Percentiles rank a stretch among this genome's conserved stretches.
These are phyloP conservation scores for Brachyptera risi DNA, from an alignment of 2,888 invertebrate genomes.

Conservation along the genomic window DNA sequence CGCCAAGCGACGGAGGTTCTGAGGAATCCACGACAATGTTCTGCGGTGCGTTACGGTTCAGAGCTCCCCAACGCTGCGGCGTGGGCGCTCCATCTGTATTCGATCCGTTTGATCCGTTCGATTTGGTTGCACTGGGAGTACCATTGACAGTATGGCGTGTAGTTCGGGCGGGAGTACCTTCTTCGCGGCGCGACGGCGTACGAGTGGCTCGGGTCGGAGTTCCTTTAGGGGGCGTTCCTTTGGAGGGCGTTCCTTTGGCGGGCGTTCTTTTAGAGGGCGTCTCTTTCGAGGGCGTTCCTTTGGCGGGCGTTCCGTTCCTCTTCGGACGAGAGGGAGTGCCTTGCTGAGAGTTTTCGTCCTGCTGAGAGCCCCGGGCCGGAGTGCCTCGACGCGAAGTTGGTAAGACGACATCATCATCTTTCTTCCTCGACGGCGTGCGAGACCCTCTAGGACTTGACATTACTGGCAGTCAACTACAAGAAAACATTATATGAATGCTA, in stretches of 20 bases:
- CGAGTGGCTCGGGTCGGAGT: background rate
- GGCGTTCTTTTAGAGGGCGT: constrained; percentile 6
- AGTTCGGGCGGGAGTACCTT: background rate
- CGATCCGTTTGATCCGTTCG: background rate
- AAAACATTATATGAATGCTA: no score
- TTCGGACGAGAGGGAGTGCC: background rate
- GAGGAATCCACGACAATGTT: constrained; percentile 42
- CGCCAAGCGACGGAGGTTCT: constrained; percentile 44
- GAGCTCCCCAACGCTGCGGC: constrained; percentile 49
- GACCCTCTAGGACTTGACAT: constrained; percentile 21
- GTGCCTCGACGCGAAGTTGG: constrained; percentile 3
- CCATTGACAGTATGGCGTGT: background rate
- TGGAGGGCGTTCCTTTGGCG: background rate
- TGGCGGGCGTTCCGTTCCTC: background rate
- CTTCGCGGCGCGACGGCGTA: background rate
- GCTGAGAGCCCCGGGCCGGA: constrained; percentile 8
- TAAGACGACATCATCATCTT: background rate
- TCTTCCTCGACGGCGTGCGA: constrained; percentile 5
- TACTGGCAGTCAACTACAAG: no score
- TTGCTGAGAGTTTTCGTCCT: background rate
- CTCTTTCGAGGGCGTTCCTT: background rate
- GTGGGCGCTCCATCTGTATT: constrained; percentile 37
- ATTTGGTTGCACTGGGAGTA: background rate
- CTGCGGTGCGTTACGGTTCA: constrained; percentile 41
- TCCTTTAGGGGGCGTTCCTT: background rate